Evolutionary conservation across 2,888 invertebrate species (phyloP), one percentile per base, ranked within the genome.

Genomic region (Chalcis sispes): DNA sequence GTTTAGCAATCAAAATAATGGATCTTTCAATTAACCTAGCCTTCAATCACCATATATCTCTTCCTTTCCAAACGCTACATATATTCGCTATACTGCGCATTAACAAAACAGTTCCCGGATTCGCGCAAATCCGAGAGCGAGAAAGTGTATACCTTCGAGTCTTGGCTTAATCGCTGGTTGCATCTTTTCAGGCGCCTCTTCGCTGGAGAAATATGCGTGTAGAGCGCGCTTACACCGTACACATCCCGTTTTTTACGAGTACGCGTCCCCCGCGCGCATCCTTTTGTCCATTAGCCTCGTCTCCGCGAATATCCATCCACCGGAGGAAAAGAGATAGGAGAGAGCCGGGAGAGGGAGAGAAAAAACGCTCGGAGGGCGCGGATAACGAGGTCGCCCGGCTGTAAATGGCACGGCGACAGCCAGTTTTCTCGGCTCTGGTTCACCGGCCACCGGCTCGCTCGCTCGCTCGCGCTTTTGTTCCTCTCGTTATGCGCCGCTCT

Each of bases 151-250:
- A n/a, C n/a, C n/a, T n/a, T n/a, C n/a, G 10, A 36, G 36, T 36
- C 36, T 52, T 10, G 46, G 29, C 25, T 67, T 67, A 67, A 67
- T 67, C 67, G 67, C 18, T 46, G 56, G 46, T 27, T 67, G 67
- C 67, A n/a, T 42, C 56, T 56, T 56, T 67, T 67, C 67, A 67
- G 13, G 8, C 1, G 32, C 4, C 29, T 5, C 15, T 20, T 23
- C 27, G 25, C 42, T 23, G n/a, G n/a, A n/a, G n/a, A n/a, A n/a
- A n/a, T n/a, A n/a, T n/a, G n/a, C n/a, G n/a, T n/a, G n/a, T n/a
- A n/a, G n/a, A n/a, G n/a, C n/a, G n/a, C n/a, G n/a, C n/a, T n/a
- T n/a, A n/a, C n/a, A n/a, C n/a, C n/a, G n/a, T n/a, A n/a, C n/a
- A n/a, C 61, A 15, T 18, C 36, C 36, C 59, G 18, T 20, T 15